Percentiles rank a stretch among this genome's conserved stretches.
These are phyloP conservation scores for Gorsachius magnificus DNA, from an alignment of 2,797 vertebrate genomes.

Conservation along the genomic window DNA sequence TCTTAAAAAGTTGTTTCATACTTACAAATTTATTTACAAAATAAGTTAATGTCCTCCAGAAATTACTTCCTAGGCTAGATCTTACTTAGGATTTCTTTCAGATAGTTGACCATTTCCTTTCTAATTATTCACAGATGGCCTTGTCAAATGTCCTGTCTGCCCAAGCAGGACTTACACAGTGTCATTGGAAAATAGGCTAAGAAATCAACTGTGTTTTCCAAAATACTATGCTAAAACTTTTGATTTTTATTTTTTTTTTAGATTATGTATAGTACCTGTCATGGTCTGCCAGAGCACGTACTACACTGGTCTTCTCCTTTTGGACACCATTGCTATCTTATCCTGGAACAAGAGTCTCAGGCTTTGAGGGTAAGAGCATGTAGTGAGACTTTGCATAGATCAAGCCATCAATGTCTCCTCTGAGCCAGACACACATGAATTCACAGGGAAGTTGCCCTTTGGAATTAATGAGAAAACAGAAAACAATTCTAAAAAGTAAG, in stretches of 20 bases:
- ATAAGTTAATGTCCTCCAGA: not conserved
- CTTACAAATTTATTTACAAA: not conserved
- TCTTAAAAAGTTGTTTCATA: not conserved
- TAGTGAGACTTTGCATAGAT: not conserved
- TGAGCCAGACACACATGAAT: not conserved
- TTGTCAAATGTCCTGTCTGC: not conserved
- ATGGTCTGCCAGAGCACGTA: not conserved
- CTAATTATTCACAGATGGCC: not conserved
- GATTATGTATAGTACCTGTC: not conserved
- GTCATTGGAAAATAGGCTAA: not conserved
- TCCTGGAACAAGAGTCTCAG: not conserved
- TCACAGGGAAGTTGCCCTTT: not conserved
- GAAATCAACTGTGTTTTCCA: not conserved
- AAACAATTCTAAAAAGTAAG: not conserved
- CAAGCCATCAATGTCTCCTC: not conserved
- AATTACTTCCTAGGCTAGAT: not conserved
- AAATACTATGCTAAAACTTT: not conserved
- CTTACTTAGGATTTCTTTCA: not conserved
- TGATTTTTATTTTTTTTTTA: not conserved
- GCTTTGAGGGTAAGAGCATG: not conserved
- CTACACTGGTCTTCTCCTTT: not conserved
- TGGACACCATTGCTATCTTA: not conserved
- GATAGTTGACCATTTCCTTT: not conserved
- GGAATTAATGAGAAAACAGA: not conserved
- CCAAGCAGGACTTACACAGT: not conserved